Evolutionary conservation across 2,113 vertebrate species (phyloP).

Genomic region (Rhegmatorhina hoffmannsi): DNA sequence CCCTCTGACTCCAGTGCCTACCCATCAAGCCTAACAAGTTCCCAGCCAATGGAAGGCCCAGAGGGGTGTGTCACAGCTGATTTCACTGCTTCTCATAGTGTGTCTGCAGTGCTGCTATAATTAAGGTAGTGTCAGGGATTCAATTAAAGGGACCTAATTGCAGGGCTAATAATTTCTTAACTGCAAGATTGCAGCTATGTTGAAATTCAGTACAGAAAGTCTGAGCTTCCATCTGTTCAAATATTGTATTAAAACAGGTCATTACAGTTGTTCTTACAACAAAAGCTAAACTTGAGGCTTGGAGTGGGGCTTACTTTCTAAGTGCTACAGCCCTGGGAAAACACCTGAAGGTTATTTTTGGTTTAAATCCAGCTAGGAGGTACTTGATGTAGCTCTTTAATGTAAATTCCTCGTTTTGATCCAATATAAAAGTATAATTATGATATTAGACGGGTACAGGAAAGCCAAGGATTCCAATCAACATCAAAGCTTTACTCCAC

Average conservation of each 20-base stretch:
- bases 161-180: conserved; percentile 41
- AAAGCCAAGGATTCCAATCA: conserved; percentile 38
- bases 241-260: not conserved
- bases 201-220: conserved; percentile 1
- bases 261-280: not conserved
- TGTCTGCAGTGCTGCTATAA: conserved; percentile 43
- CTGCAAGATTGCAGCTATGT: conserved; percentile 12
- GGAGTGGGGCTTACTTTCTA: not conserved
- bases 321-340: not conserved
- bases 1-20: not conserved
- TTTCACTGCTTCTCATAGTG: conserved; percentile 13
- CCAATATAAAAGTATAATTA: not conserved
- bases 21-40: conserved; percentile 37
- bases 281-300: not conserved
- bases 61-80: conserved; percentile 48
- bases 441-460: not conserved
- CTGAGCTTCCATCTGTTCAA: not conserved
- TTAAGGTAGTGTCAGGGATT: conserved; percentile 48
- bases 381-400: not conserved
- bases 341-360: not conserved
- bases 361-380: not conserved
- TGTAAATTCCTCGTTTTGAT: not conserved
- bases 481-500: conserved; percentile 36
- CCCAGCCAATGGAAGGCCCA: conserved; percentile 53
- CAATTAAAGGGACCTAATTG: conserved; percentile 56